Base-by-base conservation (phyloP, 2,888 invertebrate species). In the Platypus cylindrus region DNA sequence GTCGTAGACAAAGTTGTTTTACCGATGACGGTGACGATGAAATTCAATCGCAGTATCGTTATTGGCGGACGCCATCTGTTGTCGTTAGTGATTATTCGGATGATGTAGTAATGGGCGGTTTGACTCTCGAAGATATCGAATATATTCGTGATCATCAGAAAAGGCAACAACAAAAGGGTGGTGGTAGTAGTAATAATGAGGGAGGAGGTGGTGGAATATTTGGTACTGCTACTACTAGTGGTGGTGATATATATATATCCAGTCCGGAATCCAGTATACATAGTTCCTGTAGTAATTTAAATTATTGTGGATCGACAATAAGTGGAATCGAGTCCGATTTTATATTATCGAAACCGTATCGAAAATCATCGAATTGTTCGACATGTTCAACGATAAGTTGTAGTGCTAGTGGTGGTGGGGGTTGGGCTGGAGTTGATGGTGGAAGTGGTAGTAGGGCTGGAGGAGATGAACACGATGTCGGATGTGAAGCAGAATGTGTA, bases 41-140 rank as follows among this genome's bases (percentile, higher is more conserved):
- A 15, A n/a, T n/a, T n/a, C n/a, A n/a, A n/a, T 44, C 66, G 62
- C 48, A 52, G 65, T 51, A 66, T 35, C 61, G 74, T 3, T 81
- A 75, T 49, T 80, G 82, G 59, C 64, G 85, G 38, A 84, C 85
- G 0, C 87, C 87, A 0, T 85, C 85, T 35, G 85, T 87, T 28
- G 84, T 87, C 3, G 83, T 87, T 25, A 85, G 84, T 52, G 87
- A 87, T 57, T 85, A 85, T 53, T 84, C 84, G 0, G 85, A 85
- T 51, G 84, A 76, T 50, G 63, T 70, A 4, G n/a, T n/a, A n/a
- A 63, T 68, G 48, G 69, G 70, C 31, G 68, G 70, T 32, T 60
- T 72, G 12, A 70, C 69, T 16, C 58, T 72, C 26, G 73, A 73
- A 47, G 72, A 73, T 46, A 67, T 73, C 41, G 72, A 72, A 48